Base-by-base conservation (phyloP, 2,797 vertebrate species). In the Parotocinclus haroldoi region DNA sequence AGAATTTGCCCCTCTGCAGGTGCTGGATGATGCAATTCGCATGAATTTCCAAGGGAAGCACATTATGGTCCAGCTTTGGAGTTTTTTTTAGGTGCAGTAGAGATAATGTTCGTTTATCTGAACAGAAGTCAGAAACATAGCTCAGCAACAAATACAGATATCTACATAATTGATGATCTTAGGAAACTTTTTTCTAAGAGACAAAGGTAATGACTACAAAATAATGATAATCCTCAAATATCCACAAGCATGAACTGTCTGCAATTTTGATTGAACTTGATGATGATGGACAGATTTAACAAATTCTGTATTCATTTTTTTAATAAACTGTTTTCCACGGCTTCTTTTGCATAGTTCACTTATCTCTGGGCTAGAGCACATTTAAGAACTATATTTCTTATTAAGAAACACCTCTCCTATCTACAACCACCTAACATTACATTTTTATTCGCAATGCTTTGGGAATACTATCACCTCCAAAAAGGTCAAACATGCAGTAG, bases 1-100 rank as follows among this genome's bases (percentile, higher is more conserved):
- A 36, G 17, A 49, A 52, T 64, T 59, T 54, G 49, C 62, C 16
- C 55, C 59, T 46, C 27, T 40, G 59, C 46, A 37, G 59, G 58
- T 55, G 49, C 9, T 18, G 2, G 14, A 50, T 51, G 59, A 62
- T 38, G 48, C 10, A 50, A 17, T 7, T 40, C 38, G 46, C 37
- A 50, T 42, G 16, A 40, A 17, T 13, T 40, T 52, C 37, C 16
- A 8, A 14, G 60, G 16, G 46, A 37, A 62, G n/a, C 37, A 27
- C 51, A 62, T 3, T 40, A 36, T 46, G 14, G 45, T 63, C 9
- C 16, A 51, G 36, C 60, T 62, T 39, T 8, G 14, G 7, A 50
- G 16, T 9, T 14, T n/a, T 42, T 11, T 3, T 3, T 42, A 42
- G 27, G 27, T 42, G 40, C 40, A 42, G 10, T 1, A 42, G 27